Conservation (phyloP, 2,797 vertebrate species). For the Phyllotis vaccarum region DNA sequence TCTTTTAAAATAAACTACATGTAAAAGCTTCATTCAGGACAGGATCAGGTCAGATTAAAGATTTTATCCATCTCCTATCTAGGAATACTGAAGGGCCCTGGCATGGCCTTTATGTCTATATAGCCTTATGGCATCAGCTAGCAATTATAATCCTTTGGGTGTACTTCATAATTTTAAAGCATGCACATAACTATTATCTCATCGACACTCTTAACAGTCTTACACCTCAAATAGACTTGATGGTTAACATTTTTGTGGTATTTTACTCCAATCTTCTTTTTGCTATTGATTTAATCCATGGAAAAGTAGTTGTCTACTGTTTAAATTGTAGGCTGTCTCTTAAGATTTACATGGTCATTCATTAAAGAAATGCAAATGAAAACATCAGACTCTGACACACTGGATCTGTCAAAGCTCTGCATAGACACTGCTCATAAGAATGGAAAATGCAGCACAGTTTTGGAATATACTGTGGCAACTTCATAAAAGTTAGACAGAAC, state of each 20-base stretch:
- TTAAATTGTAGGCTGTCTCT: conserved; percentile 46
- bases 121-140: conserved; percentile 7
- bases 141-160: neutral
- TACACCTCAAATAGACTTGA: neutral
- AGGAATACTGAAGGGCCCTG: neutral
- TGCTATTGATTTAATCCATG: neutral
- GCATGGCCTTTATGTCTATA: neutral
- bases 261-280: neutral
- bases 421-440: neutral
- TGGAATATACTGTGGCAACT: neutral
- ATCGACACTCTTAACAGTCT: neutral
- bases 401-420: too few relatives aligned
- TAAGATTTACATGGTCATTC: neutral
- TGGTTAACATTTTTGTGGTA: neutral
- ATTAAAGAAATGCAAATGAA: conserved; percentile 39
- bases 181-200: neutral
- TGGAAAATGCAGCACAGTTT: neutral
- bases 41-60: neutral
- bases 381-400: too few relatives aligned
- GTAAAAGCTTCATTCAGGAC: conserved; percentile 41
- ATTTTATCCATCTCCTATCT: neutral
- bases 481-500: conserved; percentile 10
- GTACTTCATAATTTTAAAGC: conserved; percentile 16
- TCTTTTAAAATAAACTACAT: neutral
- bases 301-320: conserved; percentile 53